Percentiles rank a stretch among this genome's conserved stretches.
Evolutionary conservation across 2,797 vertebrate genomes (phyloP).

Genomic region (Chaenodraco wilsoni): DNA sequence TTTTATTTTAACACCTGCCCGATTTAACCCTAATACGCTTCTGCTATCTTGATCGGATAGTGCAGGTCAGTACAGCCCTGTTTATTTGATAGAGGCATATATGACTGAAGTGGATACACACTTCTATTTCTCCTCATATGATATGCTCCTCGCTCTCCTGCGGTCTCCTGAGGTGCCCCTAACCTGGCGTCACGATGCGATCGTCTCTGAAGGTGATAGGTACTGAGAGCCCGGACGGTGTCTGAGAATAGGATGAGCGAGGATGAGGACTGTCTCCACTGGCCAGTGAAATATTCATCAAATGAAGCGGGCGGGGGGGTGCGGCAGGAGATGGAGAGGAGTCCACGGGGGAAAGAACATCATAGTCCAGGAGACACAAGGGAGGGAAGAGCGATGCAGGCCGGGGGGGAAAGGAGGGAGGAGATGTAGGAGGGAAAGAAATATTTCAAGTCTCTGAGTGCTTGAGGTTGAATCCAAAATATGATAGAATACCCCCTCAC

Average conservation of each 20-base stretch:
- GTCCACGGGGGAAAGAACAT: slow-evolving; percentile 64
- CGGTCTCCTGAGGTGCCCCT: slow-evolving; percentile 50
- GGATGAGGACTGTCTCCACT: slow-evolving; percentile 70
- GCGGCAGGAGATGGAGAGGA: slow-evolving; percentile 63
- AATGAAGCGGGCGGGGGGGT: slow-evolving; percentile 68
- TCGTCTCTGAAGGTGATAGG: slow-evolving; percentile 73
- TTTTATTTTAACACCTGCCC: slow-evolving; percentile 19
- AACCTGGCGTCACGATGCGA: slow-evolving; percentile 40
- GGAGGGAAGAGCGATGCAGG: slow-evolving; percentile 39
- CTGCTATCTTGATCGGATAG: neutral
- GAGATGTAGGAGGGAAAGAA: slow-evolving; percentile 30
- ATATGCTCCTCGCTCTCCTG: slow-evolving; percentile 40
- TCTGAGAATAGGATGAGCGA: slow-evolving; percentile 70
- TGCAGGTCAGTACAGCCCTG: slow-evolving; percentile 27
- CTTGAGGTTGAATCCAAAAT: slow-evolving; percentile 42
- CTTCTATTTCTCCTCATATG: slow-evolving; percentile 45
- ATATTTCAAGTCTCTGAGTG: slow-evolving; percentile 48
- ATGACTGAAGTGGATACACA: slow-evolving; percentile 50
- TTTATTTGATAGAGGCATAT: slow-evolving; percentile 32
- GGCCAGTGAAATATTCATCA: slow-evolving; percentile 84
- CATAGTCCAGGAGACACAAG: slow-evolving; percentile 54
- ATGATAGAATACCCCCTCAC: slow-evolving; percentile 31
- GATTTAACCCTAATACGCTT: slow-evolving; percentile 20
- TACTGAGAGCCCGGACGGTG: slow-evolving; percentile 64
- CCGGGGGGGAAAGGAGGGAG: slow-evolving; percentile 26